Percentiles rank a stretch among this genome's conserved stretches.
phyloP scores from a whole-genome alignment of 2,888 invertebrate genomes.

The Phalera bucephala region DNA sequence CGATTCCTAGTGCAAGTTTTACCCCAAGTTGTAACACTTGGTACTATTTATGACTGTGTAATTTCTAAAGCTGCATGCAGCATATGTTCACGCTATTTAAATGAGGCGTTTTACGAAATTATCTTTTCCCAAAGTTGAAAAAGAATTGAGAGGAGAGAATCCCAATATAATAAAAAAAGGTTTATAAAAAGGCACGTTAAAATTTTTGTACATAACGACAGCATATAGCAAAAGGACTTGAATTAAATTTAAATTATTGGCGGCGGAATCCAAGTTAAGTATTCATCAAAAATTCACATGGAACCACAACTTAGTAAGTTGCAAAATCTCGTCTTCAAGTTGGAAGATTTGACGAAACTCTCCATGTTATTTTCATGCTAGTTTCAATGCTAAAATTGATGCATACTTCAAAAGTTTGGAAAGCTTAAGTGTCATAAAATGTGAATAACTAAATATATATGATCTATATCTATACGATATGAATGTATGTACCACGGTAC shows the following conservation, averaged over 20 bases:
- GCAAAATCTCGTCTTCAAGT: constrained; percentile 42
- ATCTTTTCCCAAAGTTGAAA: too few species aligned
- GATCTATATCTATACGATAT: neutral
- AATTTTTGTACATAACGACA: too few species aligned
- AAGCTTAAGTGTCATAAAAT: neutral
- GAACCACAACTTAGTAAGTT: constrained; percentile 40
- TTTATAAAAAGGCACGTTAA: too few species aligned
- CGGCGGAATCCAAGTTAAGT: constrained; percentile 33
- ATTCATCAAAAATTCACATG: constrained; percentile 52
- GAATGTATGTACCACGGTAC: too few species aligned
- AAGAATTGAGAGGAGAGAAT: too few species aligned
- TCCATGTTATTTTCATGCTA: constrained; percentile 40
- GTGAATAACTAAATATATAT: neutral
- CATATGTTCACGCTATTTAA: too few species aligned
- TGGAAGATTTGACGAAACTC: constrained; percentile 38
- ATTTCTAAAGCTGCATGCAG: too few species aligned
- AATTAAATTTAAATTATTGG: constrained; percentile 35
- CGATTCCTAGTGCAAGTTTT: too few species aligned
- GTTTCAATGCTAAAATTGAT: constrained; percentile 8
- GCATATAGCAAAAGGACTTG: constrained; percentile 6
- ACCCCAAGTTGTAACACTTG: too few species aligned
- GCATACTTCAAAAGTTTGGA: neutral
- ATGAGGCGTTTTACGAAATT: too few species aligned
- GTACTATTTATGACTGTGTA: too few species aligned
- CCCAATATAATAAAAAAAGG: too few species aligned